A percentile compares a stretch with the other conserved stretches of the same genome.
Evolutionary conservation across 2,797 vertebrate species (phyloP).

Genomic region (Pseudochirops corinnae): DNA sequence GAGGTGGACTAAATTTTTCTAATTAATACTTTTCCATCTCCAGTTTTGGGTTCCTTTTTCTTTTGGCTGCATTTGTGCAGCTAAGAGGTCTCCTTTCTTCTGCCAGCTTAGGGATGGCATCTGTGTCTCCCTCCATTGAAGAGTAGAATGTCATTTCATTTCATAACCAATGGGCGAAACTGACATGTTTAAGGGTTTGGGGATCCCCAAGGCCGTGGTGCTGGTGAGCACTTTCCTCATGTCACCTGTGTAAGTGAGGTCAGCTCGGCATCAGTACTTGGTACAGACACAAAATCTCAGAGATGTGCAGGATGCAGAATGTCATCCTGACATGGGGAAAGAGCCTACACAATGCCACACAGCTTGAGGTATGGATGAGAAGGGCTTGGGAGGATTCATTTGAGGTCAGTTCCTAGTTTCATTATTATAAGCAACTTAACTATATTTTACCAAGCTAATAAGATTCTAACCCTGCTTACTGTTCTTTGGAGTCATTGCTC

Average conservation of each 20-base stretch:
- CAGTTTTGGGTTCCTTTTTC: constrained; percentile 23
- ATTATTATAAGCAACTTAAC: constrained; percentile 1
- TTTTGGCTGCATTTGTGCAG: not conserved
- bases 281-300: constrained; percentile 27
- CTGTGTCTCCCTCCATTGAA: not conserved
- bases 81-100: not conserved
- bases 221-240: not conserved
- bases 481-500: not conserved
- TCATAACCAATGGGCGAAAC: not conserved
- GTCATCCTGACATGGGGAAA: not conserved
- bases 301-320: not conserved
- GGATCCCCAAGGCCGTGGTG: not conserved
- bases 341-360: not conserved
- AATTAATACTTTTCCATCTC: not conserved
- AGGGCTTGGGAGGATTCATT: not conserved
- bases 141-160: not conserved
- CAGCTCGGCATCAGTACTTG: not conserved
- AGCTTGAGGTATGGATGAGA: not conserved
- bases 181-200: not conserved
- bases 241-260: not conserved
- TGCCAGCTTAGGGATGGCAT: not conserved
- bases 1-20: constrained; percentile 4
- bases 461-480: constrained; percentile 35
- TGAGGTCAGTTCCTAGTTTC: not conserved
- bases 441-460: constrained; percentile 26